phyloP scores from a whole-genome alignment of 2,888 invertebrate species.

The Himalopsyche tibetana region DNA sequence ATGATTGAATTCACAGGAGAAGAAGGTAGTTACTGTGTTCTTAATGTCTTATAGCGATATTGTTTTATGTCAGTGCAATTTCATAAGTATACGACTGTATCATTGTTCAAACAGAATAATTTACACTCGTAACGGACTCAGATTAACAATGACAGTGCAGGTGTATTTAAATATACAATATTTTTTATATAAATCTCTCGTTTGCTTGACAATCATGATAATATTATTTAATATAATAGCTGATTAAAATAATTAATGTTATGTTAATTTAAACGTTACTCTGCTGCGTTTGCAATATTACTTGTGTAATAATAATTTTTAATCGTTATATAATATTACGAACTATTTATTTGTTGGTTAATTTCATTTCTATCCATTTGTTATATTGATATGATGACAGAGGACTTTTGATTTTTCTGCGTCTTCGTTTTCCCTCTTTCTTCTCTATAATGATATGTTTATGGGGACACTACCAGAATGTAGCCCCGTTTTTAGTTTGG shows the following conservation, averaged over 20 bases:
- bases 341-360: conserved; percentile 46
- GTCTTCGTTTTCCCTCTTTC: conserved; percentile 15
- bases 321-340: conserved; percentile 13
- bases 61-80: too few relatives aligned
- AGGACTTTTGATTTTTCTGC: conserved; percentile 45
- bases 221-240: background rate
- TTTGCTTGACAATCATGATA: conserved; percentile 6
- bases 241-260: conserved; percentile 23
- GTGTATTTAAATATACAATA: conserved; percentile 1
- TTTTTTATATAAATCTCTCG: conserved; percentile 15
- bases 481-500: conserved; percentile 2
- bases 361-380: conserved; percentile 28
- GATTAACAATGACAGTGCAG: background rate
- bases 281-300: conserved; percentile 52
- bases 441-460: conserved; percentile 63
- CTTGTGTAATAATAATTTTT: conserved; percentile 44
- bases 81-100: background rate
- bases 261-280: background rate
- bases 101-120: background rate
- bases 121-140: background rate
- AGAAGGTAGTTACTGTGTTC: too few relatives aligned
- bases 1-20: too few relatives aligned
- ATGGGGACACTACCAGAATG: conserved; percentile 41
- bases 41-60: too few relatives aligned
- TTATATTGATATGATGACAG: conserved; percentile 51